Conservation (phyloP, 2,113 vertebrate genomes). For the Actinemys pallida region DNA sequence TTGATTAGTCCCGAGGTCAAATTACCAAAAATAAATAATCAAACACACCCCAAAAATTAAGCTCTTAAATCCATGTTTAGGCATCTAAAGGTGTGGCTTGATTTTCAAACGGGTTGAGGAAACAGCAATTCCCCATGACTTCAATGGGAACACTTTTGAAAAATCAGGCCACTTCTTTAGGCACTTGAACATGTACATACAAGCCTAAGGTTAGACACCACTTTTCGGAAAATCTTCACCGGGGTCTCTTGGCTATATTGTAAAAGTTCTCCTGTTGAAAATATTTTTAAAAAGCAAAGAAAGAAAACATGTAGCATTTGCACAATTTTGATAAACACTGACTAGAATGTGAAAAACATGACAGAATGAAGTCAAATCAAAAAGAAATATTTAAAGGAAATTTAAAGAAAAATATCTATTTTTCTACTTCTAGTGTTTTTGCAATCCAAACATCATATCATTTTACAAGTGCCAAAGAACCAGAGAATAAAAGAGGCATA, state of each 20-base stretch:
- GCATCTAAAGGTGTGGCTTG: neutral
- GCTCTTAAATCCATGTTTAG: neutral
- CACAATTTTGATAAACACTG: neutral
- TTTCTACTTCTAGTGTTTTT: neutral
- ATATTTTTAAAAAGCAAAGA: neutral
- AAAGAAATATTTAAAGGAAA: neutral
- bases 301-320: too few species aligned
- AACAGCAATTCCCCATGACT: neutral
- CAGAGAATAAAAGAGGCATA: neutral
- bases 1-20: neutral
- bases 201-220: neutral
- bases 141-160: neutral
- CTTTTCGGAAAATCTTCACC: neutral
- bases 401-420: neutral
- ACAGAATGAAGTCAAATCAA: neutral
- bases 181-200: neutral
- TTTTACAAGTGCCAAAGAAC: constrained; percentile 14
- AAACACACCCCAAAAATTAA: neutral
- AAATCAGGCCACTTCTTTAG: neutral
- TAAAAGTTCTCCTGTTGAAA: neutral
- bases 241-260: neutral
- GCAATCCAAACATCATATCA: neutral
- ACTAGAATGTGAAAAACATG: neutral
- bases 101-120: neutral
- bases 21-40: neutral